Evolutionary conservation across 2,113 vertebrate genomes (phyloP).

Genomic region (Genyomyrus donnyi): DNA sequence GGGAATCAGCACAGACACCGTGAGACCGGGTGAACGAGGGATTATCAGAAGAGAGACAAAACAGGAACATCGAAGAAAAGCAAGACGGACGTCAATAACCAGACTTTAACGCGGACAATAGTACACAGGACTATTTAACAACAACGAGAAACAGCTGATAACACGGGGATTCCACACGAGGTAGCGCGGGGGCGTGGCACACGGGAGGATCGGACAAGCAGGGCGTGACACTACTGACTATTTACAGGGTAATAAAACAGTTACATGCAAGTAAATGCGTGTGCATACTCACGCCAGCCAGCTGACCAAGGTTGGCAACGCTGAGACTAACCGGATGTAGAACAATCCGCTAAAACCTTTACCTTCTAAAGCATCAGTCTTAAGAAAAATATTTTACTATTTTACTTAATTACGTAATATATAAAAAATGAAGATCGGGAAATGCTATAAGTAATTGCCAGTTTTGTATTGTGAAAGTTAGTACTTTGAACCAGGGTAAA

Average conservation of each 20-base stretch:
- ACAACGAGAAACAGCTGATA: too few relatives aligned
- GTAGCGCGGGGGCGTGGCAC: too few relatives aligned
- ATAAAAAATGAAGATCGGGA: not conserved
- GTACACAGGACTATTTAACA: too few relatives aligned
- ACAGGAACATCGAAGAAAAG: too few relatives aligned
- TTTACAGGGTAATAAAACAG: not conserved
- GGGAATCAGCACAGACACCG: too few relatives aligned
- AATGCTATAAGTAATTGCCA: not conserved
- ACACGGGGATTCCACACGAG: too few relatives aligned
- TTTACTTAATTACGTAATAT: not conserved
- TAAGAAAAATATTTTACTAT: not conserved
- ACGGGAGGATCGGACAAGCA: too few relatives aligned
- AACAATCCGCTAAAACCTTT: not conserved
- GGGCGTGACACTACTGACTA: not conserved
- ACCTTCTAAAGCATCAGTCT: not conserved
- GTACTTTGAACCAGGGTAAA: not conserved
- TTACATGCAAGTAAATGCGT: not conserved
- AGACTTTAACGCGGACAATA: too few relatives aligned
- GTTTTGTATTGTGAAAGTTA: not conserved
- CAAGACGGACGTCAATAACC: too few relatives aligned
- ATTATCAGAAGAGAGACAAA: too few relatives aligned
- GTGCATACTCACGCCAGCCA: not conserved
- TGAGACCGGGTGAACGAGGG: too few relatives aligned
- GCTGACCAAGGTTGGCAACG: too few relatives aligned
- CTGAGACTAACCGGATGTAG: not conserved